Base-by-base conservation (phyloP, 1,140 invertebrate species). In the Drosophila trapezifrons region DNA sequence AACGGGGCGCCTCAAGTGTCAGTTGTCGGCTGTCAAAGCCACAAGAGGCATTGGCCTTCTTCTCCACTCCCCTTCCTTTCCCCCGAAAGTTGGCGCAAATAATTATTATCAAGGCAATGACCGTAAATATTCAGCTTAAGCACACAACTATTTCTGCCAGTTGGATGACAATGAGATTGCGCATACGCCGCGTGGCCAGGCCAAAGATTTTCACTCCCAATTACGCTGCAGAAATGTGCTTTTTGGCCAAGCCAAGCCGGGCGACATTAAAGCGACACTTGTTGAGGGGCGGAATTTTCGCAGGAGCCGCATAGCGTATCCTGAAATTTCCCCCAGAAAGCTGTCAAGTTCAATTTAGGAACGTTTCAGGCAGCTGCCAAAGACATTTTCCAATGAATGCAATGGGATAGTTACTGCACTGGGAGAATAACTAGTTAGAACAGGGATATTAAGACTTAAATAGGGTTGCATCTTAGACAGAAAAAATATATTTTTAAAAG, bases 1-100 rank as follows among this genome's bases (percentile, higher is more conserved):
- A 89, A 84, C 80, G 76, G 64, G 51, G 56, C 79, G 77, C 84
- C 76, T 78, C 84, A 77, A 89, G 83, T 86, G 83, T 73, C 83
- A 78, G 83, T 86, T 85, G 84, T 72, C 80, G 84, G 66, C 83
- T 84, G 83, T 87, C 83, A 89, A 57, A 64, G 72, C 59, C 76
- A 51, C 78, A 70, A 52, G 51, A 72, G 63, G 29, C 73, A 57
- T 58, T 32, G 47, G 29, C 29, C 27, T 54, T 27, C 60, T 29
- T 47, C 7, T 5, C 4, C 22, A 17, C 13, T 4, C 2, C 4
- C 13, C 32, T n/a, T n/a, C n/a, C n/a, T n/a, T n/a, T n/a, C 12
- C 49, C 20, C 13, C 18, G 13, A 5, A 29, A 25, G 18, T 46
- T 49, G 66, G 69, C 20, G 43, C 13, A 65, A 67, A 67, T 69